phyloP scores from a whole-genome alignment of 2,113 vertebrate genomes.

The Ochotona curzoniae region DNA sequence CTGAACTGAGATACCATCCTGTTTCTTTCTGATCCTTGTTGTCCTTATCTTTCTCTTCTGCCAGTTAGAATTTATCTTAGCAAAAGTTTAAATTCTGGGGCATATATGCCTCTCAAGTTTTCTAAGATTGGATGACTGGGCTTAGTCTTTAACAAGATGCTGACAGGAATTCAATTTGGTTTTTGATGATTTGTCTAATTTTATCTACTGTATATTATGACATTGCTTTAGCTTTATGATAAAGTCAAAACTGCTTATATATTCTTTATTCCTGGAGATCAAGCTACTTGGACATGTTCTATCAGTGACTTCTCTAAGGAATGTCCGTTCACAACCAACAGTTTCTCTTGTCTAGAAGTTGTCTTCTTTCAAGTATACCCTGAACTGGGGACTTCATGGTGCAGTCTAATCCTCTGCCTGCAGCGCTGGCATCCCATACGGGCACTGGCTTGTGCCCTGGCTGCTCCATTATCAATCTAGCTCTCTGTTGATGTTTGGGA shows the following conservation, averaged over 20 bases:
- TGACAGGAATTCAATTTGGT: not conserved
- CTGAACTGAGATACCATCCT: not conserved
- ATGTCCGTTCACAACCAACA: not conserved
- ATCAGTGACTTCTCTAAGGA: not conserved
- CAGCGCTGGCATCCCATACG: too few relatives aligned
- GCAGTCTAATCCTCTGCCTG: too few relatives aligned
- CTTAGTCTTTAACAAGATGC: not conserved
- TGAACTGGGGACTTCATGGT: too few relatives aligned
- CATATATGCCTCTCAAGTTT: not conserved
- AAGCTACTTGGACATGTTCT: not conserved
- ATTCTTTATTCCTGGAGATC: not conserved
- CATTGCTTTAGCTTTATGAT: not conserved
- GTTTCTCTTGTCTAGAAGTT: not conserved
- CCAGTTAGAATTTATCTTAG: not conserved
- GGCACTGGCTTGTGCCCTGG: too few relatives aligned
- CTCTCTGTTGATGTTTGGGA: too few relatives aligned
- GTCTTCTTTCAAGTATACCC: not conserved
- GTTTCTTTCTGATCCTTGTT: not conserved
- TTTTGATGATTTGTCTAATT: slow-evolving; percentile 24
- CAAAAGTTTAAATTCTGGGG: not conserved
- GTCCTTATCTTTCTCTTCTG: not conserved
- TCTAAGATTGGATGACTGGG: not conserved
- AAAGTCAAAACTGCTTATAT: not conserved
- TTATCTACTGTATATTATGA: not conserved
- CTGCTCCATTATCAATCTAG: too few relatives aligned